Base-by-base conservation (phyloP, 2,888 invertebrate species). In the Eueremaeus valkanovi region DNA sequence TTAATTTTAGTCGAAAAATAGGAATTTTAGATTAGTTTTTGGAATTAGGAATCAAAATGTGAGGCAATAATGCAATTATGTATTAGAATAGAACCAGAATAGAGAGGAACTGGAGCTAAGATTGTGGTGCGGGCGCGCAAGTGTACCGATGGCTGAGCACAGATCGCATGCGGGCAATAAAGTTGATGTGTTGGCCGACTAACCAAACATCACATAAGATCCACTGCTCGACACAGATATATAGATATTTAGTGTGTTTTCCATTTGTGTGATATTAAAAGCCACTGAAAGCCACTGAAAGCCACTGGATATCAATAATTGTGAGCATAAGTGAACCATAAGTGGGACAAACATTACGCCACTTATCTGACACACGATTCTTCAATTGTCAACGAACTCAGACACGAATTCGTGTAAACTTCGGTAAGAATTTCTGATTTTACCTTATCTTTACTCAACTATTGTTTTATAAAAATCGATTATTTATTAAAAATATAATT, bases 141-240 rank as follows among this genome's bases (percentile, higher is more conserved):
- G 27, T 33, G 16, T 21, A 27, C 55, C 24, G 27, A 55, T 61
- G 33, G 18, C 27, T 21, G 36, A 5, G 18, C 31, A n/a, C 33
- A 63, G 9, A 63, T 63, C 63, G 63, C 63, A 63, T 63, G 63
- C 55, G 24, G 24, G 24, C 63, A 18, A 3, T n/a, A 18, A 11
- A 63, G 33, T 63, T 18, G 33, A 36, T 63, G 33, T 63, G 63
- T 33, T 55, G 55, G 8, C 63, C 63, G 33, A 33, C 33, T 63
- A 63, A 63, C 63, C 63, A 63, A 63, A 63, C 63, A 63, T 63
- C 63, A 63, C 63, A 63, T 63, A 33, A 55, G 55, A 63, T 63
- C 63, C 31, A 63, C 8, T 33, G 63, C 16, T 63, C 63, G 8
- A 18, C 36, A 16, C 55, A 21, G 16, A 31, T 63, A 61, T 61